Evolutionary conservation across 2,113 vertebrate species (phyloP).

Genomic region (Xiphorhynchus elegans): DNA sequence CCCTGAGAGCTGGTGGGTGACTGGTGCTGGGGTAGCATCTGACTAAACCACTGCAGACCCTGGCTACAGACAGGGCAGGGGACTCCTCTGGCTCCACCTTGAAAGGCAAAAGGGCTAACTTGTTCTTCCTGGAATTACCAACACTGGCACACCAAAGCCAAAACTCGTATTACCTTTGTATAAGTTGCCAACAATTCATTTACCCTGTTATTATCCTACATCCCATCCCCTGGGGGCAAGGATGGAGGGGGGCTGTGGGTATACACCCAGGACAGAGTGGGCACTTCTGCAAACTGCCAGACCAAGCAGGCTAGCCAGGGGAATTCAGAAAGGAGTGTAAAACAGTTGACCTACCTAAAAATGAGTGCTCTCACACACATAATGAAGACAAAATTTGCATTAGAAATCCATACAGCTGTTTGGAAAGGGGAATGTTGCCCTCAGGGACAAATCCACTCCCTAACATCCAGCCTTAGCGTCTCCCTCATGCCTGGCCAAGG

Average conservation of each 20-base stretch:
- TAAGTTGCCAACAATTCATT: not conserved
- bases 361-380: not conserved
- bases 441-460: slow-evolving; percentile 64
- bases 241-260: not conserved
- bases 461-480: slow-evolving; percentile 60
- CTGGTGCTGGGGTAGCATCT: not conserved
- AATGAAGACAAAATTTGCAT: slow-evolving; percentile 51
- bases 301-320: not conserved
- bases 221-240: not conserved
- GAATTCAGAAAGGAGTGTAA: not conserved
- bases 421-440: slow-evolving; percentile 53
- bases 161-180: not conserved
- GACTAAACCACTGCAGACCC: not conserved
- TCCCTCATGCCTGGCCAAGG: slow-evolving; percentile 67
- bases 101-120: not conserved
- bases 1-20: not conserved
- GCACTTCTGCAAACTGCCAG: not conserved
- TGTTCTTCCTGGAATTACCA: not conserved
- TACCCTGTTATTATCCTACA: not conserved
- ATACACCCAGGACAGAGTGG: not conserved
- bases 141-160: not conserved
- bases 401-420: slow-evolving; percentile 65
- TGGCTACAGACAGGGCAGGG: not conserved
- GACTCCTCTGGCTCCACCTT: not conserved
- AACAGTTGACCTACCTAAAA: not conserved